These are phyloP conservation scores for Phocoena sinus DNA, from an alignment of 2,113 vertebrate genomes.

Conservation along the genomic window DNA sequence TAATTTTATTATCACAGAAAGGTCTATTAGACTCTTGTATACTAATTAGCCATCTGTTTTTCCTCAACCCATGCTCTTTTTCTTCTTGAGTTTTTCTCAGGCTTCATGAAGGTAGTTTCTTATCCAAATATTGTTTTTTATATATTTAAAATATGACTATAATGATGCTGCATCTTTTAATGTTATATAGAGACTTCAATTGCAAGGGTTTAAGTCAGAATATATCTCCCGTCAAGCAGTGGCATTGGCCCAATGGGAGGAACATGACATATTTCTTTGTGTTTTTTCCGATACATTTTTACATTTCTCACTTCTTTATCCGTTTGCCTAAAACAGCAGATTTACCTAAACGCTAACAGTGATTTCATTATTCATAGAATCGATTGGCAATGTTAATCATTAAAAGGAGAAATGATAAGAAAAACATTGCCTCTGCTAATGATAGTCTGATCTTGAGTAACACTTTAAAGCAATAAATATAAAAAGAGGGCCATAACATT, in stretches of 20 bases:
- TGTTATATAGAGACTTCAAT: background rate
- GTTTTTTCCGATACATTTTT: background rate
- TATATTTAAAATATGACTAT: slow-evolving; percentile 19
- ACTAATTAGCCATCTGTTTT: background rate
- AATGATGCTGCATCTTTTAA: background rate
- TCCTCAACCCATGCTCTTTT: background rate
- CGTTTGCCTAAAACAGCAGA: background rate
- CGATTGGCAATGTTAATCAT: background rate
- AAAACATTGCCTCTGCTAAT: background rate
- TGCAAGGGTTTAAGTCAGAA: background rate
- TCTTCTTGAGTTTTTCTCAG: background rate
- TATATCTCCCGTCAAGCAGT: background rate
- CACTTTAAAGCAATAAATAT: background rate
- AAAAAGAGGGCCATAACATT: background rate
- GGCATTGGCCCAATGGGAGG: background rate
- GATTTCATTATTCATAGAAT: background rate
- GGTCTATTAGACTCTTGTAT: background rate
- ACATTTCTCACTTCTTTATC: background rate
- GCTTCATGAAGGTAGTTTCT: background rate
- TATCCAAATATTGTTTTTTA: background rate
- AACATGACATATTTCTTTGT: background rate
- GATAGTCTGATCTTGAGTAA: background rate
- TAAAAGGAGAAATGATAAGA: background rate
- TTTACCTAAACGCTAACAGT: background rate
- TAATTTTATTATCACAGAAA: background rate